phyloP scores from a whole-genome alignment of 2,113 vertebrate species.

The Oryzias celebensis region DNA sequence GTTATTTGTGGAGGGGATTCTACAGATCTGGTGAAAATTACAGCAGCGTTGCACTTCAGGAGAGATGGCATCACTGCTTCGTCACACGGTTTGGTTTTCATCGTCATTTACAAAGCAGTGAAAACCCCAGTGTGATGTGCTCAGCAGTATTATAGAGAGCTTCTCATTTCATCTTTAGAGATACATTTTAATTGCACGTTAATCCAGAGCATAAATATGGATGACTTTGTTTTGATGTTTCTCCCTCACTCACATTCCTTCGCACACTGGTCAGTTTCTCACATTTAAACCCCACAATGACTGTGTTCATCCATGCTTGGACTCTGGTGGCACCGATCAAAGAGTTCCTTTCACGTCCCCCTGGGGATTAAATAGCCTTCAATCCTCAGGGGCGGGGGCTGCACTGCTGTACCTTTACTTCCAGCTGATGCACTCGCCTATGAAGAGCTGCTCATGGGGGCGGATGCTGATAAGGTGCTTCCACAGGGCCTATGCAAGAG shows the following conservation, averaged over 20 bases:
- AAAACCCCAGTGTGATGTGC: no score
- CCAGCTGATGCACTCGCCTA: constrained; percentile 39
- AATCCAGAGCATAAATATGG: constrained; percentile 1
- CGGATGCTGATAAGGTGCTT: constrained; percentile 47
- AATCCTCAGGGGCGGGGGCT: constrained; percentile 20
- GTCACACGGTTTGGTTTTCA: constrained; percentile 13
- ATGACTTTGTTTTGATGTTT: constrained; percentile 17
- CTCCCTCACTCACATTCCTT: constrained; percentile 11
- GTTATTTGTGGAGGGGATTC: constrained; percentile 32
- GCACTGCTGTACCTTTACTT: constrained; percentile 38
- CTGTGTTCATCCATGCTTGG: constrained; percentile 57
- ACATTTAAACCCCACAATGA: constrained; percentile 58
- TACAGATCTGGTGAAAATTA: constrained; percentile 23
- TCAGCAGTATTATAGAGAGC: no score
- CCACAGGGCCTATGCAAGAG: constrained; percentile 25
- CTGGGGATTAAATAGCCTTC: constrained; percentile 44
- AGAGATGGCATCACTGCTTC: constrained; percentile 19
- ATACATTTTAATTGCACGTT: constrained; percentile 1
- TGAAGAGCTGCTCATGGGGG: constrained; percentile 34
- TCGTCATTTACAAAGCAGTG: neutral
- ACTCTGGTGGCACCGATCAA: constrained; percentile 50
- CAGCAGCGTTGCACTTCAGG: constrained; percentile 26
- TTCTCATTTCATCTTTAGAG: neutral
- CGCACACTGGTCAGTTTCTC: constrained; percentile 51
- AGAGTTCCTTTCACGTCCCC: constrained; percentile 57